Conservation (phyloP, 2,888 invertebrate species). For the Drosophila paramelanica region DNA sequence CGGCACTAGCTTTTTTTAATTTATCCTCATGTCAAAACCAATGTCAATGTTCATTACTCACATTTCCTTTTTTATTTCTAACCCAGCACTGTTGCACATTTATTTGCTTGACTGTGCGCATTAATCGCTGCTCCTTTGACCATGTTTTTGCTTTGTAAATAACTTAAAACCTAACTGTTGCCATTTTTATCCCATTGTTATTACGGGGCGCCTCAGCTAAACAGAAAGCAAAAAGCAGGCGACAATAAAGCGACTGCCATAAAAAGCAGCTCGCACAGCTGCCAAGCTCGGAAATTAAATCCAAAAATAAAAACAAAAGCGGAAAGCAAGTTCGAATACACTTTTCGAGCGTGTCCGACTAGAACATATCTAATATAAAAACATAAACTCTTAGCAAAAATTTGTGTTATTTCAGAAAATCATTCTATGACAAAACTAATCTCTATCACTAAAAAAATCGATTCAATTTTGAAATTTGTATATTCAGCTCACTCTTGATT, state of each 20-base stretch:
- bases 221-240: neutral
- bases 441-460: too few species aligned
- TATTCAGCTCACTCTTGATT: too few species aligned
- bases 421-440: too few species aligned
- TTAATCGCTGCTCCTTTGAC: constrained; percentile 20
- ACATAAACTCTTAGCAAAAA: too few species aligned
- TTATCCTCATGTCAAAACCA: constrained; percentile 6
- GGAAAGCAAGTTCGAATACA: neutral
- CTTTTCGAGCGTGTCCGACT: neutral
- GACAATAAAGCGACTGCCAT: constrained; percentile 20
- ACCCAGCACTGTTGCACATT: constrained; percentile 10
- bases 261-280: constrained; percentile 30
- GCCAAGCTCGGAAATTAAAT: constrained; percentile 35
- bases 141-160: constrained; percentile 8
- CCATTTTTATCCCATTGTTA: constrained; percentile 1
- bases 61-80: constrained; percentile 6
- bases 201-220: constrained; percentile 2
- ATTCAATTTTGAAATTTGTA: too few species aligned
- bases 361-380: neutral
- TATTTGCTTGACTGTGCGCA: constrained; percentile 16
- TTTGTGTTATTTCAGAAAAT: too few species aligned
- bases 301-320: constrained; percentile 18
- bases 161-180: constrained; percentile 6
- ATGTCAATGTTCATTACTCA: constrained; percentile 17
- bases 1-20: neutral